These are phyloP conservation scores for Sitta carolinensis DNA, from an alignment of 2,797 vertebrate genomes.

Conservation along the genomic window DNA sequence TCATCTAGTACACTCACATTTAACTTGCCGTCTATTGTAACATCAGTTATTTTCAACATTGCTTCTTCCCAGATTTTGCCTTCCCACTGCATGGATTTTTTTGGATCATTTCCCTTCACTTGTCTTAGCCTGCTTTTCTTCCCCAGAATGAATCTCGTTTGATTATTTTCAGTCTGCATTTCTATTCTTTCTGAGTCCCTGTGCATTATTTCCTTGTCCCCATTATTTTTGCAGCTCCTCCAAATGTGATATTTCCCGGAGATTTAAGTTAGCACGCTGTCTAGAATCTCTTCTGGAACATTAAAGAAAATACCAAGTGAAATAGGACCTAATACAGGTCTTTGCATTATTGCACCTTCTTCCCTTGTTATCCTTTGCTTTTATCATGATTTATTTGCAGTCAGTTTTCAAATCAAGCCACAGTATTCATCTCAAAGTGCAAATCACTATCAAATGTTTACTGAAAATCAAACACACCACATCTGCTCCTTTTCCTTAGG, in stretches of 20 bases:
- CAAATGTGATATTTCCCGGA: not conserved
- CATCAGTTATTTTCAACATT: slow-evolving; percentile 40
- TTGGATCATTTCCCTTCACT: slow-evolving; percentile 40
- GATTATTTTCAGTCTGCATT: slow-evolving; percentile 50
- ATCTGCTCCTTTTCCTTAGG: slow-evolving; percentile 43
- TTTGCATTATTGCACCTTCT: slow-evolving; percentile 18
- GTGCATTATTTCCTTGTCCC: slow-evolving; percentile 14
- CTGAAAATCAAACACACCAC: slow-evolving; percentile 33
- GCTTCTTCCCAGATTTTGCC: not conserved
- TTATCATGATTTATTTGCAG: slow-evolving; percentile 46
- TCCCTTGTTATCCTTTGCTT: not conserved
- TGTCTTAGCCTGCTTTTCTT: slow-evolving; percentile 37
- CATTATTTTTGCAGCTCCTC: slow-evolving; percentile 13
- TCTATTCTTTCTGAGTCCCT: slow-evolving; percentile 25
- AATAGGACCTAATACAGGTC: slow-evolving; percentile 3
- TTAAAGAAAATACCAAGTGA: slow-evolving; percentile 34
- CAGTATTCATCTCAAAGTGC: slow-evolving; percentile 29
- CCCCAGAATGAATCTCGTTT: slow-evolving; percentile 1
- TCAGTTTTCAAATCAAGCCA: not conserved
- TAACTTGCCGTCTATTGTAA: not conserved
- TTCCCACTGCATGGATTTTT: slow-evolving; percentile 23
- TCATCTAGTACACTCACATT: not conserved
- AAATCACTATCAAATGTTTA: slow-evolving; percentile 59
- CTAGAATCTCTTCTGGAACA: slow-evolving; percentile 28
- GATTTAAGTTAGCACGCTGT: not conserved